Base-by-base conservation (phyloP, 2,797 vertebrate genomes). In the Bradypodion ventrale region DNA sequence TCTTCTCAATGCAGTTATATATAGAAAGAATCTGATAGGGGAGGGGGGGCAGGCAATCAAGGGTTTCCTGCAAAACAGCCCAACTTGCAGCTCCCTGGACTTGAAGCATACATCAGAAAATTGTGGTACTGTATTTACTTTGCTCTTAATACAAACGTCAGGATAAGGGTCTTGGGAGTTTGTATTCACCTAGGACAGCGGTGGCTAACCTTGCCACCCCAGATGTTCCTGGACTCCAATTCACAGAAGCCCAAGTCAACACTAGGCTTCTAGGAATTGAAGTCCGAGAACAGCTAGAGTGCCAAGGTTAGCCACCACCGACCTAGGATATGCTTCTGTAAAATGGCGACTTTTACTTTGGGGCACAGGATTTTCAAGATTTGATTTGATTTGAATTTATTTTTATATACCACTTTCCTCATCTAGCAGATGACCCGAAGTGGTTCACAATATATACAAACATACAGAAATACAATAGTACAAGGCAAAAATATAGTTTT, bases 1-100 rank as follows among this genome's bases (percentile, higher is more conserved):
- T 91, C 87, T n/a, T 89, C 92, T 89, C 1, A 60, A 90, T 89
- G 89, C 89, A 89, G 91, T 83, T 70, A 73, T 25, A 72, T 59
- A 88, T 86, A 88, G 89, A 89, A 90, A 89, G 79, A 72, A n/a
- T 66, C 59, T 76, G 87, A 89, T 29, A 8, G 82, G 46, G n/a
- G 42, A 37, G 80, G 70, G 92, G n/a, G 16, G 42, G 40, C 32
- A 23, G 72, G 25, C 72, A 85, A 75, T 85, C 0, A 1, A 0
- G 25, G 8, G 35, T 27, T n/a, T 74, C 82, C 21, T 46, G 59
- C 8, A 80, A 75, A 83, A 79, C 32, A 37, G 69, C 46, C 76
- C 19, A 21, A 62, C 49, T 32, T 69, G n/a, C 75, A 75, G 69
- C 37, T 75, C 23, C 37, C 40, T 25, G n/a, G 25, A 44, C 63